Base-by-base conservation (phyloP, 2,888 invertebrate species). In the Drosophila quasianomalipes region DNA sequence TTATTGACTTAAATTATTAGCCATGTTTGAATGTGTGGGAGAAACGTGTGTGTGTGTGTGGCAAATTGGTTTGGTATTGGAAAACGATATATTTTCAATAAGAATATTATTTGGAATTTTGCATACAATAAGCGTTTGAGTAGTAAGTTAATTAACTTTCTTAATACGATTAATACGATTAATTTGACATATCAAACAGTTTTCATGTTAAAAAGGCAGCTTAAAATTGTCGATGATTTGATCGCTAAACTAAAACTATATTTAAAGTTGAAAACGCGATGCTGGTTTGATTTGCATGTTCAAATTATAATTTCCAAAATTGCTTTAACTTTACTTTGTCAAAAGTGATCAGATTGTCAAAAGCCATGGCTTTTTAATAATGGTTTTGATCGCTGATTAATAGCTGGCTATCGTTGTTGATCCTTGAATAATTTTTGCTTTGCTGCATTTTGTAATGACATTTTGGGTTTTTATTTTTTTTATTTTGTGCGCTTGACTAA, bases 1-100 rank as follows among this genome's bases (percentile, higher is more conserved):
- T 57, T 39, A 30, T 57, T 57, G 57, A 57, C 35, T 33, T 55
- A 55, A 35, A 37, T 55, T 55, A 26, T 26, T 39, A 26, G 47
- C 47, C 47, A 47, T 26, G 16, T 26, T 26, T 4, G 41, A 10
- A 12, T 30, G 30, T 52, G 53, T 31, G 26, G 10, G 19, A 0
- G 19, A n/a, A 35, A 28, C 14, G 16, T 26, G 14, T 47, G 22
- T 22, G 22, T 22, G 22, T 22, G 47, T 22, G 44, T 22, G 26
- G 26, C 47, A 47, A 26, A 1, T 47, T 9, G 9, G 9, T 26
- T 47, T 47, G 9, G 47, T 16, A 47, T 26, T 47, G 9, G 9
- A 26, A 16, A 26, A 16, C 26, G 16, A 47, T 47, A 47, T 26
- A 16, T 9, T 26, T 9, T 26, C 14, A 9, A 9, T 26, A 9